A percentile compares a stretch with the other conserved stretches of the same genome.
These are phyloP conservation scores for Brachionus asplanchnoidis DNA, from an alignment of 1,140 invertebrate species.

Conservation along the genomic window DNA sequence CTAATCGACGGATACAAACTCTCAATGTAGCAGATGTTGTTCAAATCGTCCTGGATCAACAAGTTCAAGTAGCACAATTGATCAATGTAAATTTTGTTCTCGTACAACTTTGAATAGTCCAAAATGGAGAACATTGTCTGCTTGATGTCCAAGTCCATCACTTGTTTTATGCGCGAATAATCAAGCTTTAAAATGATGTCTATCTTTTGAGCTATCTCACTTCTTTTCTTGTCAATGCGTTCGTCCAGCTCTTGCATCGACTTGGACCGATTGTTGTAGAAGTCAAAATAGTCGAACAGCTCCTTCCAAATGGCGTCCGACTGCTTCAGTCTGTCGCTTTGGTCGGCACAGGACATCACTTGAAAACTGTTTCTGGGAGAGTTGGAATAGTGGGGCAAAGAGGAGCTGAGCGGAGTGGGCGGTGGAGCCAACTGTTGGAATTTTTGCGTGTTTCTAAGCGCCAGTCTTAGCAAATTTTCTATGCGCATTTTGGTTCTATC, in stretches of 20 bases:
- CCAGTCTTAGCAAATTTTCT: neutral
- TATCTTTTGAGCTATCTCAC: slow-evolving; percentile 6
- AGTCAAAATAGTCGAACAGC: slow-evolving; percentile 32
- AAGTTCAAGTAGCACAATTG: neutral
- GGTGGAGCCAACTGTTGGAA: neutral
- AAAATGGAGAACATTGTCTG: neutral
- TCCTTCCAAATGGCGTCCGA: slow-evolving; percentile 10
- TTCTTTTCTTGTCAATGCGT: neutral
- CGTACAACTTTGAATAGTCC: slow-evolving; percentile 17
- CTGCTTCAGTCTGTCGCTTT: neutral
- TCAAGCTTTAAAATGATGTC: neutral
- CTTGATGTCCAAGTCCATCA: neutral
- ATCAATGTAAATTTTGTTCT: slow-evolving; percentile 21
- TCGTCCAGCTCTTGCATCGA: slow-evolving; percentile 1
- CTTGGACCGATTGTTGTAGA: neutral
- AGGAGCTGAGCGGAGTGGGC: neutral
- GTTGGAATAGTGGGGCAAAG: neutral
- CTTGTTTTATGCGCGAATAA: neutral
- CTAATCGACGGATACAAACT: slow-evolving; percentile 28
- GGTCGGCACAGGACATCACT: neutral
- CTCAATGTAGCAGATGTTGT: slow-evolving; percentile 13
- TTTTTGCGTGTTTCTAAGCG: neutral
- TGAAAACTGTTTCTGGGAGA: neutral
- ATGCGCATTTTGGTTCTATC: neutral
- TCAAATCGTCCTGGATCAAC: slow-evolving; percentile 5